phyloP scores from a whole-genome alignment of 2,113 vertebrate species.

The Mola mola region DNA sequence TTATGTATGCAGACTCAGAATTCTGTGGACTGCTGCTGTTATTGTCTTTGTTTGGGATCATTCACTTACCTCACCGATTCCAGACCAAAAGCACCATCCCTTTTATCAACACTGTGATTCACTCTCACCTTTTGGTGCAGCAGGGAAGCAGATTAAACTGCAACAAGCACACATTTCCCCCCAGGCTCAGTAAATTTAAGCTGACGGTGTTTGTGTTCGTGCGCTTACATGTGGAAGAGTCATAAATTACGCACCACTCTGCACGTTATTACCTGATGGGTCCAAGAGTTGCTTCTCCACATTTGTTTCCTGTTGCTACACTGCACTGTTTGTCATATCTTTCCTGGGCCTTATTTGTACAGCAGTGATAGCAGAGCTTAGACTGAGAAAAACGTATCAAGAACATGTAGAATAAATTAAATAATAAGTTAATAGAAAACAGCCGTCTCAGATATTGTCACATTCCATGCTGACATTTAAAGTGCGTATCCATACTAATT shows the following conservation, averaged over 20 bases:
- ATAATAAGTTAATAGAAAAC: too few relatives aligned
- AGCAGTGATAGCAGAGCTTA: slow-evolving; percentile 6
- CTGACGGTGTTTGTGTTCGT: slow-evolving; percentile 1
- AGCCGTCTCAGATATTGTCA: too few relatives aligned
- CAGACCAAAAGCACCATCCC: slow-evolving; percentile 11
- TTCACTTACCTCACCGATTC: slow-evolving; percentile 18
- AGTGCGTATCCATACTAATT: too few relatives aligned
- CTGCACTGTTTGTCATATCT: not conserved
- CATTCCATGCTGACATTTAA: too few relatives aligned
- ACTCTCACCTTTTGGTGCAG: slow-evolving; percentile 36
- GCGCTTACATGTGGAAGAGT: not conserved
- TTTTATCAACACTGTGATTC: slow-evolving; percentile 28
- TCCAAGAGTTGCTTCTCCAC: not conserved
- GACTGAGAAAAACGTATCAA: too few relatives aligned
- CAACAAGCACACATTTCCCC: slow-evolving; percentile 39
- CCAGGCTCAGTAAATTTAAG: slow-evolving; percentile 13
- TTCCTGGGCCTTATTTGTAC: not conserved
- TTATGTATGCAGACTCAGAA: not conserved
- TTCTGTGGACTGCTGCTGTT: slow-evolving; percentile 7
- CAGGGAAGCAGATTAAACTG: slow-evolving; percentile 50
- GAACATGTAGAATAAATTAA: too few relatives aligned
- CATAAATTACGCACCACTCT: slow-evolving; percentile 10
- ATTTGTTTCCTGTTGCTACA: not conserved
- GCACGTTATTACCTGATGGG: slow-evolving; percentile 32
- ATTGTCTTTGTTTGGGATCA: slow-evolving; percentile 10